These are phyloP conservation scores for Chaetophractus vellerosus DNA, from an alignment of 2,797 vertebrate species.

Conservation along the genomic window DNA sequence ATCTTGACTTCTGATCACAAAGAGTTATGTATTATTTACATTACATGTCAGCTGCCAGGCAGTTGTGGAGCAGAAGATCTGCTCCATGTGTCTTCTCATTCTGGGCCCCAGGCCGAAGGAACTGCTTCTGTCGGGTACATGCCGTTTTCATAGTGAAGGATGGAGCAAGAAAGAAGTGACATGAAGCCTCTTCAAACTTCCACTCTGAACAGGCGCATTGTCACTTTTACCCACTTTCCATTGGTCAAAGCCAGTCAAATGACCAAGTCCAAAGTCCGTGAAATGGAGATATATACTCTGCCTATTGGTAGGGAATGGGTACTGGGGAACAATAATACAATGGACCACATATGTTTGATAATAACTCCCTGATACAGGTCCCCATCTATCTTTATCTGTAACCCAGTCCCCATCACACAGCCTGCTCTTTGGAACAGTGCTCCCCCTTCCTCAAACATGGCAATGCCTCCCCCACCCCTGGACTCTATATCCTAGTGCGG, in stretches of 20 bases:
- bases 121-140: background rate
- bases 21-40: background rate
- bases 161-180: background rate
- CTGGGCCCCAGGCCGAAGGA: background rate
- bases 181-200: background rate
- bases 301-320: background rate
- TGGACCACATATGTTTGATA: background rate
- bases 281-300: background rate
- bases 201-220: background rate
- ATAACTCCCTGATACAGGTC: background rate
- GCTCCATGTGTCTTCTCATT: background rate
- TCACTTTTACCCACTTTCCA: background rate
- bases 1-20: background rate
- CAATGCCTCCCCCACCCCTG: background rate
- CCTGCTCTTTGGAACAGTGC: background rate
- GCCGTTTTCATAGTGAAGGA: background rate
- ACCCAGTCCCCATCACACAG: background rate
- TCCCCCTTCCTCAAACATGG: background rate
- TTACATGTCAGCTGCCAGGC: background rate
- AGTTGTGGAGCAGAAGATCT: background rate
- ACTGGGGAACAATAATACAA: background rate
- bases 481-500: background rate
- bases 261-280: background rate
- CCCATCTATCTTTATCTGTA: background rate
- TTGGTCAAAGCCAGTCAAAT: background rate